phyloP scores from a whole-genome alignment of 2,797 vertebrate genomes.

The Parauchenoglanis ngamensis region DNA sequence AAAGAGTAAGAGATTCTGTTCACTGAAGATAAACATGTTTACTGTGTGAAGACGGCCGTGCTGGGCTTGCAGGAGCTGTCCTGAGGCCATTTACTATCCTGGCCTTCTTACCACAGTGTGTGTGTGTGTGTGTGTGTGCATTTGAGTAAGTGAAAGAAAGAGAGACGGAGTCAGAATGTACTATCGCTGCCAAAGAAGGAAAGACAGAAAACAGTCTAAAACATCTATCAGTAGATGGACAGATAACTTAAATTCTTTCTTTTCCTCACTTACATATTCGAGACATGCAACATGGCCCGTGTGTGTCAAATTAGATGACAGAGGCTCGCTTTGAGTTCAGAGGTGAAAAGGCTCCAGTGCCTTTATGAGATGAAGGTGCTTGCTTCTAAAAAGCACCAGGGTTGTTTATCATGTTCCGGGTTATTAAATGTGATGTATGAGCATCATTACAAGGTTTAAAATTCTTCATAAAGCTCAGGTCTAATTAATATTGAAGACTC shows the following conservation, averaged over 20 bases:
- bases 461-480: not conserved
- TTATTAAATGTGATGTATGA: not conserved
- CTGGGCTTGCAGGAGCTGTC: slow-evolving; percentile 22
- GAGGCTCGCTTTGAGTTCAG: slow-evolving; percentile 4
- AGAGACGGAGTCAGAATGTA: not conserved
- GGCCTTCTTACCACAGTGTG: slow-evolving; percentile 22
- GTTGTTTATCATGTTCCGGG: not conserved
- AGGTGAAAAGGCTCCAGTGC: slow-evolving; percentile 18
- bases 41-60: slow-evolving; percentile 35
- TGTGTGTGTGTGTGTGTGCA: slow-evolving; percentile 8
- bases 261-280: not conserved
- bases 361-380: slow-evolving; percentile 6
- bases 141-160: not conserved
- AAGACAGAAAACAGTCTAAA: not conserved
- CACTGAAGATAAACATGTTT: slow-evolving; percentile 52
- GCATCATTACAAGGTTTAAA: not conserved
- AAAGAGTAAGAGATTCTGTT: slow-evolving; percentile 40
- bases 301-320: slow-evolving; percentile 31
- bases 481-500: slow-evolving; percentile 4
- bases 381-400: not conserved
- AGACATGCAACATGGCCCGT: slow-evolving; percentile 17
- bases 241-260: not conserved
- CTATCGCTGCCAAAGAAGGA: not conserved
- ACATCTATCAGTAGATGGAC: not conserved
- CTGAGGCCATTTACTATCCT: slow-evolving; percentile 27